A percentile compares a stretch with the other conserved stretches of the same genome.
Evolutionary conservation across 2,888 invertebrate species (phyloP).

Genomic region (Tillus elongatus): DNA sequence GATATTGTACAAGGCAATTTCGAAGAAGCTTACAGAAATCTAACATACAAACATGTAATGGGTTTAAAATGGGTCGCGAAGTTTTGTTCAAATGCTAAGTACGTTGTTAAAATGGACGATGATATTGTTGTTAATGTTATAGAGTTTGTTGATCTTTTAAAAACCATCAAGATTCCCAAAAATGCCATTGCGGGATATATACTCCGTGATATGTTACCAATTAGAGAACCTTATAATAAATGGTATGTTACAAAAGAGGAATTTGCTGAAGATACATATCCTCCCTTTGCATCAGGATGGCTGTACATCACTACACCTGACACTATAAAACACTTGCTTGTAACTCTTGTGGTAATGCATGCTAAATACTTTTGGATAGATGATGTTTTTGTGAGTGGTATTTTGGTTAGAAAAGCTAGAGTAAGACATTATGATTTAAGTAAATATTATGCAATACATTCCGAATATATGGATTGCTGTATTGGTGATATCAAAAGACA

Average conservation of each 20-base stretch:
- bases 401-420: conserved; percentile 50
- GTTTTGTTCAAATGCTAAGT: conserved; percentile 53
- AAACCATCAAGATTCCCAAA: conserved; percentile 33
- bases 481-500: conserved; percentile 50
- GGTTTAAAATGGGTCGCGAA: conserved; percentile 64
- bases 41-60: conserved; percentile 78
- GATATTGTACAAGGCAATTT: conserved; percentile 73
- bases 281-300: conserved; percentile 76
- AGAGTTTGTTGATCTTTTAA: conserved; percentile 44
- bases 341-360: conserved; percentile 29
- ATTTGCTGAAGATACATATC: conserved; percentile 54
- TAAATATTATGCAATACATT: conserved; percentile 58
- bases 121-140: conserved; percentile 67
- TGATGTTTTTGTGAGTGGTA: conserved; percentile 77
- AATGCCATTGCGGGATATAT: conserved; percentile 57
- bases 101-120: conserved; percentile 73
- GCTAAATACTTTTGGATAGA: conserved; percentile 86
- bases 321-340: conserved; percentile 51
- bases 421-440: conserved; percentile 52
- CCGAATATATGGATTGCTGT: conserved; percentile 67
- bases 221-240: conserved; percentile 60
- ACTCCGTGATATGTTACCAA: conserved; percentile 53
- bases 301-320: conserved; percentile 65
- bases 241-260: conserved; percentile 70
- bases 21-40: conserved; percentile 64